Percentiles rank a stretch among this genome's conserved stretches.
Conservation (phyloP, 2,797 vertebrate species). For the Peromyscus aztecus region DNA sequence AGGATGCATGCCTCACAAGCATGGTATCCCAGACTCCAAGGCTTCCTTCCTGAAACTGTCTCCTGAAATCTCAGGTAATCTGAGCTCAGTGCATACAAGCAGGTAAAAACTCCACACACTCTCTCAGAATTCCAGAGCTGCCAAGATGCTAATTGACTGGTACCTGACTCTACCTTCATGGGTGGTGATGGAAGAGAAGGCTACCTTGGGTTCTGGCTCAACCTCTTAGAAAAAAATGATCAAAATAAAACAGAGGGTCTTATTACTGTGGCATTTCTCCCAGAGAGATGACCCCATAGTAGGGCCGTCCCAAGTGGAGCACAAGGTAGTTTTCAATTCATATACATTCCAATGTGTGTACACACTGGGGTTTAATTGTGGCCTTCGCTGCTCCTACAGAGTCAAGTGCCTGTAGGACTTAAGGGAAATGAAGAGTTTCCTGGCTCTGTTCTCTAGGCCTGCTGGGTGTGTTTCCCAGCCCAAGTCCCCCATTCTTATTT, state of each 20-base stretch:
- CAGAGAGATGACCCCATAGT: not conserved
- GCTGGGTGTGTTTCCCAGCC: not conserved
- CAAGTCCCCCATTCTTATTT: not conserved
- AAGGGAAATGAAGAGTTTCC: not conserved
- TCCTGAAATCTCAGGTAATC: not conserved
- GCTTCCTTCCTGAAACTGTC: not conserved
- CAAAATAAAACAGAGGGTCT: not conserved
- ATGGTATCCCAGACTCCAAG: not conserved
- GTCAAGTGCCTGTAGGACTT: not conserved
- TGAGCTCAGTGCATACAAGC: not conserved
- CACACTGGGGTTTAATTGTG: not conserved
- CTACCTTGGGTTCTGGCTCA: not conserved
- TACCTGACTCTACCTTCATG: not conserved
- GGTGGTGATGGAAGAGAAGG: not conserved
- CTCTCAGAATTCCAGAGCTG: not conserved
- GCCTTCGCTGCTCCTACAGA: not conserved
- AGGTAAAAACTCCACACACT: not conserved
- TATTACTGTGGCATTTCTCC: not conserved
- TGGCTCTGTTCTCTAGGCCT: not conserved
- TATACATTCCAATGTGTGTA: not conserved
- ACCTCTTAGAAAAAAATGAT: not conserved
- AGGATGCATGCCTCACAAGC: not conserved
- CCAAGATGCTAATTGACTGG: not conserved
- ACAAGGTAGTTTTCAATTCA: not conserved
- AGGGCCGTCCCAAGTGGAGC: not conserved